Base-by-base conservation (phyloP, 2,888 invertebrate genomes). In the Cephus rjabovi region DNA sequence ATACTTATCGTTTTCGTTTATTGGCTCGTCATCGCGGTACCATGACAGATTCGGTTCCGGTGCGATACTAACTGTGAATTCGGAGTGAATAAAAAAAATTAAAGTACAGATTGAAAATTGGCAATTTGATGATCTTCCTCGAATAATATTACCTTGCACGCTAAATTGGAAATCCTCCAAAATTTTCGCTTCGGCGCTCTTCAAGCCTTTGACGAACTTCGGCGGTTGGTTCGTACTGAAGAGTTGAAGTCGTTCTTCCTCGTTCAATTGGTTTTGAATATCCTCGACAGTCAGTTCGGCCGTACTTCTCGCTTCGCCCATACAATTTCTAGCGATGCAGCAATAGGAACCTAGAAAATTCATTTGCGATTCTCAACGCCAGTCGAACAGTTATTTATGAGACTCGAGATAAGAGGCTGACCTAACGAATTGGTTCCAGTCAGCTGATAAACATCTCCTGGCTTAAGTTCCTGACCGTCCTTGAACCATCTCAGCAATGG, bases 381-480 rank as follows among this genome's bases (percentile, higher is more conserved):
- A 23, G 1, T 56, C 23, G 23, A 56, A 56, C 56, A 9, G 23
- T 15, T 15, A 56, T 56, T 56, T 56, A 56, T 1, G 23, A 23
- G 56, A 23, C 56, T 40, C 15, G 9, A 56, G 56, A 23, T 56
- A 56, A 23, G 56, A 23, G 23, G 56, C 56, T 56, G 15, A 93
- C 93, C 96, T 76, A 97, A 92, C 0, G 97, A 97, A 90, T 97
- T 98, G 3, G 97, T 97, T 15, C 98, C 98, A 0, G 97, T 97
- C 30, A 98, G 92, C 89, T 97, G 97, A 91, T 98, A 98, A 11
- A 98, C 97, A 90, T 98, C 98, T 12, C 98, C 98, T 0, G 98
- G 97, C 89, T 96, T 96, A 71, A 98, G 92, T 89, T 98, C 97
- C 89, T 97, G 96, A 0, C 97, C 97, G 90, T 98, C 98, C 92